Evolutionary conservation across 2,113 vertebrate genomes (phyloP).

Genomic region (Trematocara stigmaticum): DNA sequence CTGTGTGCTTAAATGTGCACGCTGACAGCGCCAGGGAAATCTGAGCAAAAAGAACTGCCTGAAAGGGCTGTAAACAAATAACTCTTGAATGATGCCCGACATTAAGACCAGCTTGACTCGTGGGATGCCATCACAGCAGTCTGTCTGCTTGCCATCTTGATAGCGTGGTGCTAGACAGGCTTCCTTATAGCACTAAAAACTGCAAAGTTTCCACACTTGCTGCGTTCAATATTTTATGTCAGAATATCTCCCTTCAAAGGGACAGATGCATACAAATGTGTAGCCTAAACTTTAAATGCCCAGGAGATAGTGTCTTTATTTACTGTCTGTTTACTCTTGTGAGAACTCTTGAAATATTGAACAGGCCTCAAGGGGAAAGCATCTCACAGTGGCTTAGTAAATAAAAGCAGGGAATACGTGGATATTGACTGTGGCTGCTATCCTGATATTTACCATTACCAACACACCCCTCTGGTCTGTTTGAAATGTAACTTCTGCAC

Average conservation of each 20-base stretch:
- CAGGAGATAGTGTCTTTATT: slow-evolving; percentile 54
- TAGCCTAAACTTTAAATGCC: slow-evolving; percentile 51
- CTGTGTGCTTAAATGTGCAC: background rate
- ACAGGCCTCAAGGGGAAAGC: slow-evolving; percentile 23
- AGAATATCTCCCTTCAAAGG: slow-evolving; percentile 54
- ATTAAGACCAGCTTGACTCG: slow-evolving; percentile 11
- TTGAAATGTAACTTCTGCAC: slow-evolving; percentile 1
- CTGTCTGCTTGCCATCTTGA: background rate
- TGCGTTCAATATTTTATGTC: slow-evolving; percentile 62
- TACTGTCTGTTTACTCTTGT: slow-evolving; percentile 57
- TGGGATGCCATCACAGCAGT: background rate
- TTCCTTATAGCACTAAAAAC: slow-evolving; percentile 3
- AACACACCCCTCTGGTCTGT: background rate
- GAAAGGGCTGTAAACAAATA: background rate
- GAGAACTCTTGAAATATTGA: slow-evolving; percentile 66
- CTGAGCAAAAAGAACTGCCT: background rate
- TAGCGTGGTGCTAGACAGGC: background rate
- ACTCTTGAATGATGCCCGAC: slow-evolving; percentile 3
- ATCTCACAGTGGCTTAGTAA: slow-evolving; percentile 27
- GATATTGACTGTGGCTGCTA: slow-evolving; percentile 1
- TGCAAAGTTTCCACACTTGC: slow-evolving; percentile 3
- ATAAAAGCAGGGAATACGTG: slow-evolving; percentile 12
- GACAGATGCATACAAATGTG: slow-evolving; percentile 44
- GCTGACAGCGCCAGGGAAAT: background rate
- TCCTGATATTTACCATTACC: slow-evolving; percentile 6